These are phyloP conservation scores for Drosophila putrida DNA, from an alignment of 2,888 invertebrate species.

Conservation along the genomic window DNA sequence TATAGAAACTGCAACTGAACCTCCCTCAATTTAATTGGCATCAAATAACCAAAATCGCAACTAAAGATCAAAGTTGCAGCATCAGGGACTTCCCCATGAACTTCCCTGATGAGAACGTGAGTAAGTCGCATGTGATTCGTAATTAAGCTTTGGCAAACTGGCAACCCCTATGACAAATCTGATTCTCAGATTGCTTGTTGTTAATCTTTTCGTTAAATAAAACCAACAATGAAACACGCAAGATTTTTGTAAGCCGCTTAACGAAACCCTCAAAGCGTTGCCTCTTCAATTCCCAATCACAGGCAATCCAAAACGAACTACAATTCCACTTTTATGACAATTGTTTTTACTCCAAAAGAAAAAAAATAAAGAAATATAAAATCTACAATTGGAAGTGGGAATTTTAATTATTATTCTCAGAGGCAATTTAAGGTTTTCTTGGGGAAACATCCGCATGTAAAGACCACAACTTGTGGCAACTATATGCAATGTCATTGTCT, in stretches of 20 bases:
- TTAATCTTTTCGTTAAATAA: constrained; percentile 73
- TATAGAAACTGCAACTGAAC: not conserved
- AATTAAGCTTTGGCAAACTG: constrained; percentile 65
- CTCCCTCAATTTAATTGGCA: constrained; percentile 59
- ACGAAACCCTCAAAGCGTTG: constrained; percentile 25
- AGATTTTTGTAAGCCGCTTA: constrained; percentile 75
- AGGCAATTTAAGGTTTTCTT: constrained; percentile 30
- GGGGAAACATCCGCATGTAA: constrained; percentile 9
- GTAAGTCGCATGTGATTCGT: constrained; percentile 37
- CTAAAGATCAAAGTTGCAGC: constrained; percentile 62
- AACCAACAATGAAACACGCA: constrained; percentile 75
- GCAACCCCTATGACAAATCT: constrained; percentile 73
- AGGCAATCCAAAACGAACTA: constrained; percentile 15
- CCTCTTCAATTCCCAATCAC: constrained; percentile 30
- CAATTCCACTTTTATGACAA: constrained; percentile 38
- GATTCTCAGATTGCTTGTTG: constrained; percentile 58
- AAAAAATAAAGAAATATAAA: constrained; percentile 12
- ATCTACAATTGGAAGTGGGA: constrained; percentile 30
- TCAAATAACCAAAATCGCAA: constrained; percentile 58
- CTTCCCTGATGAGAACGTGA: not conserved
- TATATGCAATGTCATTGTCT: constrained; percentile 53
- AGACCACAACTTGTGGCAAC: constrained; percentile 23
- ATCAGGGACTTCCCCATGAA: constrained; percentile 23
- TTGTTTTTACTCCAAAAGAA: constrained; percentile 37
- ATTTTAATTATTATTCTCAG: constrained; percentile 55